These are phyloP conservation scores for Lepidochitona cinerea DNA, from an alignment of 2,888 invertebrate species.

Conservation along the genomic window DNA sequence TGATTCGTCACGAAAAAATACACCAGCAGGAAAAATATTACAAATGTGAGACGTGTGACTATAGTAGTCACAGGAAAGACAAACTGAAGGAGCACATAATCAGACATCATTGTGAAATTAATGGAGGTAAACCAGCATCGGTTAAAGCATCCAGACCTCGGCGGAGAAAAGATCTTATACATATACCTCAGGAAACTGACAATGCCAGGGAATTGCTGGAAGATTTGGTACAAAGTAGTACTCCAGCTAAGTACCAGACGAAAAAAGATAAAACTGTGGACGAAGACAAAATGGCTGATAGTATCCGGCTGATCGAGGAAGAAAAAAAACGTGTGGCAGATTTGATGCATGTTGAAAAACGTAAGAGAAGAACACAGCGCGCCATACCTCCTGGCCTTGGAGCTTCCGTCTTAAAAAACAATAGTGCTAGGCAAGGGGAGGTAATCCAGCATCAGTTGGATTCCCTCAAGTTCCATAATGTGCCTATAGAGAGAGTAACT, in stretches of 20 bases:
- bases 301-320: not conserved
- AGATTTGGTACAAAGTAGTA: not conserved
- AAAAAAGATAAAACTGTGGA: not conserved
- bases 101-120: constrained; percentile 73
- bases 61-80: constrained; percentile 78
- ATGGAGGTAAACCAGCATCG: constrained; percentile 45
- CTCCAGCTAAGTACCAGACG: not conserved
- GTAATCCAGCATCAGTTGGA: too few species aligned
- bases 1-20: constrained; percentile 78
- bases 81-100: constrained; percentile 76
- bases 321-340: not conserved
- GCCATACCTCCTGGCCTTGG: too few species aligned
- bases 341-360: too few species aligned
- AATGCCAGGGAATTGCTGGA: not conserved
- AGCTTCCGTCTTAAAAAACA: too few species aligned
- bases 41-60: constrained; percentile 78
- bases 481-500: too few species aligned
- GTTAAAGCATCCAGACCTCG: constrained; percentile 17
- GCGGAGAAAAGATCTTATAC: not conserved
- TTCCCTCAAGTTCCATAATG: too few species aligned
- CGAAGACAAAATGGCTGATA: not conserved
- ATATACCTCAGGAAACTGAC: not conserved
- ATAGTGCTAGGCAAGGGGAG: too few species aligned
- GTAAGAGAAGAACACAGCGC: too few species aligned
- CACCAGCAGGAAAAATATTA: constrained; percentile 78